Evolutionary conservation across 2,113 vertebrate species (phyloP).

Genomic region (Rhinogobius similis): DNA sequence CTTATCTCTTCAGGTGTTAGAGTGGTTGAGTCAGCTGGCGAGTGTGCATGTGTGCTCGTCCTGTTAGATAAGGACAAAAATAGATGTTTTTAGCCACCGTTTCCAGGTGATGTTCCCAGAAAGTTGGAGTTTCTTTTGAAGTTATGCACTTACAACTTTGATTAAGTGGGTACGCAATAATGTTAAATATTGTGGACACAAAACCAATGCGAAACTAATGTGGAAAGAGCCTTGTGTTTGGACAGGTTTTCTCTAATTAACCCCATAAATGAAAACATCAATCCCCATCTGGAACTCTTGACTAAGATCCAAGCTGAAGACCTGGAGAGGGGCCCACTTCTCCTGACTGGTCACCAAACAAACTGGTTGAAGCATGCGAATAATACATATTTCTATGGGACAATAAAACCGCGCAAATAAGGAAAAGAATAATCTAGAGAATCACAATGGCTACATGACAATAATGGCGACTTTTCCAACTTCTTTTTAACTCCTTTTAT

Average conservation of each 20-base stretch:
- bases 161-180: not conserved
- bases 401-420: not conserved
- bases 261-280: not conserved
- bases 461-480: not conserved
- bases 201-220: not conserved
- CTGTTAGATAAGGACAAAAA: slow-evolving; percentile 5
- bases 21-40: slow-evolving; percentile 32
- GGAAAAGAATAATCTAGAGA: not conserved
- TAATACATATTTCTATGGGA: not conserved
- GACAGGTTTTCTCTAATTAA: no score
- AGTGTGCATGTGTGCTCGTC: slow-evolving; percentile 4
- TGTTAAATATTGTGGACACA: not conserved
- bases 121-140: not conserved
- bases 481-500: not conserved
- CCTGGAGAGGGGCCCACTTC: no score
- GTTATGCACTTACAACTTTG: not conserved
- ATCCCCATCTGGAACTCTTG: not conserved
- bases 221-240: no score
- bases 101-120: not conserved
- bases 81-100: slow-evolving; percentile 1
- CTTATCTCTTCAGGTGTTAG: slow-evolving; percentile 41
- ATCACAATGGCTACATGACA: not conserved
- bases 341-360: not conserved
- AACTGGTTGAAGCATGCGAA: not conserved
- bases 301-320: not conserved